These are phyloP conservation scores for Frieseomelitta varia DNA, from an alignment of 1,140 invertebrate genomes.

Conservation along the genomic window DNA sequence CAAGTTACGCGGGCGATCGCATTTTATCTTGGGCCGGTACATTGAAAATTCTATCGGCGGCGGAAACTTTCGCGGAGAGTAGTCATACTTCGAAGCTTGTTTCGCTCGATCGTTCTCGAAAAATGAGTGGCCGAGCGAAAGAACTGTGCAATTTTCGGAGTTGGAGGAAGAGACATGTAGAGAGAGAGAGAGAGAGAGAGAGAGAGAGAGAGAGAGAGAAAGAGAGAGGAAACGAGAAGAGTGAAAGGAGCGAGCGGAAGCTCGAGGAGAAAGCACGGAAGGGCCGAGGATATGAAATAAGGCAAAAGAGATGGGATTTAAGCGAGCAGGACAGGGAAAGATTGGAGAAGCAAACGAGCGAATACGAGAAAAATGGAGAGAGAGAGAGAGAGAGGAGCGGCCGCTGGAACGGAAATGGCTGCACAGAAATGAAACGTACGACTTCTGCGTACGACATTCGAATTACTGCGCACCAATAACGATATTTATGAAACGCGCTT, in stretches of 20 bases:
- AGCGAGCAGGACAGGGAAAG: slow-evolving; percentile 12
- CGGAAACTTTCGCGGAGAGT: not conserved
- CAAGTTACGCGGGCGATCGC: not conserved
- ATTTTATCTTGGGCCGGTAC: not conserved
- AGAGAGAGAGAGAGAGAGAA: not conserved
- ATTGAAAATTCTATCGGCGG: slow-evolving; percentile 1
- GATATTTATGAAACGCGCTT: slow-evolving; percentile 67
- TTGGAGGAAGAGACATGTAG: slow-evolving; percentile 36
- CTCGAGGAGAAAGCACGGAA: slow-evolving; percentile 39
- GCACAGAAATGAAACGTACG: slow-evolving; percentile 55
- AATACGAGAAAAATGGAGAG: slow-evolving; percentile 28
- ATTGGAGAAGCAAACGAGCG: slow-evolving; percentile 44
- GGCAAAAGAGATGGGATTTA: slow-evolving; percentile 14
- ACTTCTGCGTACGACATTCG: slow-evolving; percentile 63
- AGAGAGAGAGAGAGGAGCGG: slow-evolving; percentile 36
- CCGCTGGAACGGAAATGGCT: slow-evolving; percentile 52
- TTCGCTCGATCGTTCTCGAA: slow-evolving; percentile 56
- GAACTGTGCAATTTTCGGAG: slow-evolving; percentile 55
- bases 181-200: not conserved
- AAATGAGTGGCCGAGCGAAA: slow-evolving; percentile 57
- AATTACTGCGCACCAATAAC: slow-evolving; percentile 63
- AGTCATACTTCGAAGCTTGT: slow-evolving; percentile 33
- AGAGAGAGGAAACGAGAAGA: slow-evolving; percentile 2
- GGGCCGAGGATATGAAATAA: slow-evolving; percentile 44
- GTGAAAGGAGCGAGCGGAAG: slow-evolving; percentile 39